Percentiles rank a stretch among this genome's conserved stretches.
phyloP scores from a whole-genome alignment of 2,113 vertebrate species.

The Globicephala melas region DNA sequence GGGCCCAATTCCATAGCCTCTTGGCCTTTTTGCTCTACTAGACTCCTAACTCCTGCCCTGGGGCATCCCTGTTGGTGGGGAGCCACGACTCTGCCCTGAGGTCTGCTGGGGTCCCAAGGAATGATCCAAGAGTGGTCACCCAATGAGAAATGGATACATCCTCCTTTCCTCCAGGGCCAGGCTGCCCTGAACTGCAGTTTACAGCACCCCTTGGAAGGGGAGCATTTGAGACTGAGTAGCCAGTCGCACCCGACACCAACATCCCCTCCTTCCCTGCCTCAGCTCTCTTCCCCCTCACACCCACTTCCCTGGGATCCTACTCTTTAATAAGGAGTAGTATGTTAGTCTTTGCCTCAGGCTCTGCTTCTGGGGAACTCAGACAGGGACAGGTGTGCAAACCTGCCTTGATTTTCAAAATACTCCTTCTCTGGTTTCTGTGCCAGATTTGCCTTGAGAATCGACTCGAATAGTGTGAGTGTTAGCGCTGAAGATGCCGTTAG shows the following conservation, averaged over 20 bases:
- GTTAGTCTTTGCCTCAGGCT: slow-evolving; percentile 4
- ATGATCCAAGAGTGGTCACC: background rate
- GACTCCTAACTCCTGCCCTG: background rate
- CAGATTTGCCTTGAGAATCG: slow-evolving; percentile 12
- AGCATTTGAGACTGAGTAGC: background rate
- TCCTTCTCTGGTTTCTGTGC: background rate
- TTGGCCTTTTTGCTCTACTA: background rate
- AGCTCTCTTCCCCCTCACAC: background rate
- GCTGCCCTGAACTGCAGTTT: background rate
- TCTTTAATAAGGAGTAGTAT: background rate
- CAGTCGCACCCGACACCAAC: background rate
- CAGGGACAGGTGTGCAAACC: background rate
- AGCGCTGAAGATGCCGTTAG: background rate
- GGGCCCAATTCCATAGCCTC: background rate
- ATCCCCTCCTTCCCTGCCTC: background rate
- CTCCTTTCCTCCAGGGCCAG: background rate
- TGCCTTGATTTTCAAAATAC: slow-evolving; percentile 26
- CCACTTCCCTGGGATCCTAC: background rate
- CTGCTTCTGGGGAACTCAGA: background rate
- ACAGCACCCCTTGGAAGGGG: background rate
- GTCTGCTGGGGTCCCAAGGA: background rate
- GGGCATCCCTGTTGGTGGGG: background rate
- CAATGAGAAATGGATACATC: background rate
- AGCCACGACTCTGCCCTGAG: background rate
- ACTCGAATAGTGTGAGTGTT: background rate